Conservation (phyloP, 2,113 vertebrate genomes). For the Tyto alba region DNA sequence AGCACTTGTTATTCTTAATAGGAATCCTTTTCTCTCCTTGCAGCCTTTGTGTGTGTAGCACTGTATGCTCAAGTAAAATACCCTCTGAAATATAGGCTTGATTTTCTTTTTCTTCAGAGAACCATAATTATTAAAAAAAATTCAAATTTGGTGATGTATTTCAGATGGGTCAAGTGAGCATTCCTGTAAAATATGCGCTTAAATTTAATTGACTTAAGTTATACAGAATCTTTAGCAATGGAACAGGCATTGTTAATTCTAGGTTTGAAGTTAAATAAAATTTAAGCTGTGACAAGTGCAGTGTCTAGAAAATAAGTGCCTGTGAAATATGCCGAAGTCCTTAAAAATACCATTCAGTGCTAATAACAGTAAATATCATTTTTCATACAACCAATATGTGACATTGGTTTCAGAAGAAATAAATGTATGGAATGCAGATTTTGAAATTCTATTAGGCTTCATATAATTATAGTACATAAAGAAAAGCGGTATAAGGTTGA, state of each 20-base stretch:
- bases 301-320: conserved; percentile 61
- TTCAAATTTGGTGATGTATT: neutral
- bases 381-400: conserved; percentile 46
- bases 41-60: conserved; percentile 2
- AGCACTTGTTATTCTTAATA: conserved; percentile 22
- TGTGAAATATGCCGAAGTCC: conserved; percentile 48
- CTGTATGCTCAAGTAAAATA: neutral
- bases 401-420: conserved; percentile 58
- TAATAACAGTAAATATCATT: conserved; percentile 61
- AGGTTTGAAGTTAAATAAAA: conserved; percentile 66
- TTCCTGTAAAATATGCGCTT: conserved; percentile 25
- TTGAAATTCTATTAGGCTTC: conserved; percentile 59
- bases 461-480: conserved; percentile 59
- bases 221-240: conserved; percentile 39
- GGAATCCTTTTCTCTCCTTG: conserved; percentile 8
- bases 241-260: conserved; percentile 56
- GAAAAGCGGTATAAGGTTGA: conserved; percentile 57
- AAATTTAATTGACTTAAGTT: conserved; percentile 54
- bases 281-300: conserved; percentile 54
- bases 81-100: conserved; percentile 20
- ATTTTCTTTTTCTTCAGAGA: conserved; percentile 32
- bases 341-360: conserved; percentile 59
- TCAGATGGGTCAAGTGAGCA: conserved; percentile 43
- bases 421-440: conserved; percentile 65
- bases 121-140: neutral